Evolutionary conservation across 2,113 vertebrate genomes (phyloP), one percentile per base, ranked within the genome.

Genomic region (Naja naja): DNA sequence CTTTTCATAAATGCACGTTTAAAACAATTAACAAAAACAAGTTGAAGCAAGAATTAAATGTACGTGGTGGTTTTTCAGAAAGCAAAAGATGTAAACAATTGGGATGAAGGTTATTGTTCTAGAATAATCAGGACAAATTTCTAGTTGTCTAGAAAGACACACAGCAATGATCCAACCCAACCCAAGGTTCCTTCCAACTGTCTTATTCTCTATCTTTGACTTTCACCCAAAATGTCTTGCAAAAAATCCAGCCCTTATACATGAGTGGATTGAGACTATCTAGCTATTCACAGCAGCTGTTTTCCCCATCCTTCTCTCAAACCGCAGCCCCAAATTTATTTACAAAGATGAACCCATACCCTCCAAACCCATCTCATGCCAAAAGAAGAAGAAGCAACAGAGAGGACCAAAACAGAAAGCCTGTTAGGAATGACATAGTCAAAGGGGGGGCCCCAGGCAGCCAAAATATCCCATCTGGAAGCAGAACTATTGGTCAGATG

Each of bases 341-440:
- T 45, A 54, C 54, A 92, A 89, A 87, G 39, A 30, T 34, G 14
- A 39, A 16, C 94, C 88, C 86, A 39, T 43, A 30, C 47, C 14
- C 1, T 22, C 52, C 90, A 4, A 58, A 93, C 95, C 54, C 45
- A 91, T 81, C 30, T 53, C 74, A 25, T 86, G 43, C 5, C 49
- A 49, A 94, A 58, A 16, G 34, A 58, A 49, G 74, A 30, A 22
- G 49, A 52, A 52, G 5, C 91, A 27, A 30, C 52, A 22, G 27
- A 49, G 90, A 96, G 85, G 4, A 47, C 22, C 39, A 25, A 96
- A 95, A 52, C 23, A 91, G 69, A 34, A 93, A 92, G 39, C 30
- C 27, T 64, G 90, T 92, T 20, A 0, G 88, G 47, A 49, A 49
- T 49, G 23, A 88, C 1, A 90, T 55, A 43, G 34, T 90, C 10